phyloP scores from a whole-genome alignment of 2,797 vertebrate genomes.

The Peromyscus eremicus region DNA sequence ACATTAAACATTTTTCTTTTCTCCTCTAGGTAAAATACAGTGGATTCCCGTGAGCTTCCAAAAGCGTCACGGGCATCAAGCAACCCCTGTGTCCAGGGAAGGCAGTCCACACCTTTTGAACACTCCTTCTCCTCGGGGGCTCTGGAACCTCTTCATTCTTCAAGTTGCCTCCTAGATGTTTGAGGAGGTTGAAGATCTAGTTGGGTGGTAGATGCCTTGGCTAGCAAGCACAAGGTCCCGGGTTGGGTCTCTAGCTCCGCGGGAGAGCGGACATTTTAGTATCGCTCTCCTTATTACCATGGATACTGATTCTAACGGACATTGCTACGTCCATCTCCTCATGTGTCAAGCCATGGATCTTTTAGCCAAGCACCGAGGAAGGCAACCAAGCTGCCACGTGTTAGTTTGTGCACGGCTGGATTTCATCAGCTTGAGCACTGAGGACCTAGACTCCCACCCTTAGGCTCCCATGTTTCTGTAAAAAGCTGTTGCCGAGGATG shows the following conservation, averaged over 20 bases:
- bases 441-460: not conserved
- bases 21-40: not conserved
- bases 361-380: not conserved
- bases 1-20: not conserved
- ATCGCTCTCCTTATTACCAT: not conserved
- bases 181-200: not conserved
- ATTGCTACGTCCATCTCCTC: not conserved
- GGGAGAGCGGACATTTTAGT: too few species aligned
- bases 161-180: not conserved
- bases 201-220: not conserved
- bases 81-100: not conserved
- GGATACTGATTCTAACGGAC: not conserved
- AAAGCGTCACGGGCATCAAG: rapidly evolving
- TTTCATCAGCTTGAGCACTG: not conserved
- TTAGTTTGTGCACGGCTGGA: not conserved
- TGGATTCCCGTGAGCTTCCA: not conserved
- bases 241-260: not conserved
- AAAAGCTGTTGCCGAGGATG: not conserved
- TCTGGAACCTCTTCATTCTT: not conserved
- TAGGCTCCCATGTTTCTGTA: rapidly evolving
- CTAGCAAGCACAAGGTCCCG: not conserved
- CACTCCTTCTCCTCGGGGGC: rapidly evolving
- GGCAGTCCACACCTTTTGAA: not conserved
- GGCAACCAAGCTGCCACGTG: not conserved
- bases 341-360: not conserved